Evolutionary conservation across 2,888 invertebrate species (phyloP).

Genomic region (Schrankia costaestrigalis): DNA sequence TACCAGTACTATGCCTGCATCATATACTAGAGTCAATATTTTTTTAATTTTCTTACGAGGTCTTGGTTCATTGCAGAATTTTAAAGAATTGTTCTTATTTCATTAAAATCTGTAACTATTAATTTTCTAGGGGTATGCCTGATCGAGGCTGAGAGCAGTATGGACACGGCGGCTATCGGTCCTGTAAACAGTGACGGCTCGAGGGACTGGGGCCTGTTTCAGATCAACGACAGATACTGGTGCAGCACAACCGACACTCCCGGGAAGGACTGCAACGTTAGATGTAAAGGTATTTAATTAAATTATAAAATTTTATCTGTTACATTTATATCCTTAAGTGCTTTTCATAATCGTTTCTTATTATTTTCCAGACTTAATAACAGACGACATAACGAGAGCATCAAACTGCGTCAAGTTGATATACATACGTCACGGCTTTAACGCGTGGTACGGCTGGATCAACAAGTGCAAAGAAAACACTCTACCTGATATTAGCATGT

Average conservation of each 20-base stretch:
- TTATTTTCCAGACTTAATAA: neutral
- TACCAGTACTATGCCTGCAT: too few species aligned
- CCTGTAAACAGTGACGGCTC: slow-evolving; percentile 70
- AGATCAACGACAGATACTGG: slow-evolving; percentile 71
- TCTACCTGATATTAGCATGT: neutral
- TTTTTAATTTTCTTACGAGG: too few species aligned
- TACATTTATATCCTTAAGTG: too few species aligned
- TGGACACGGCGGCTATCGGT: slow-evolving; percentile 63
- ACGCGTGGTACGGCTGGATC: neutral
- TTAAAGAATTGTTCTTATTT: too few species aligned
- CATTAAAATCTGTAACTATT: too few species aligned
- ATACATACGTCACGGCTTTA: neutral
- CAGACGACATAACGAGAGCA: neutral
- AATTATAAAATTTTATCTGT: too few species aligned
- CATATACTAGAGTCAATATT: neutral
- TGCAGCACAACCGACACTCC: slow-evolving; percentile 47
- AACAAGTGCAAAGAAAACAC: neutral
- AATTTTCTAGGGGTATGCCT: slow-evolving; percentile 78
- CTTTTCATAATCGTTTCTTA: neutral
- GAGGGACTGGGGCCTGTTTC: slow-evolving; percentile 74
- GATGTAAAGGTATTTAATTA: too few species aligned
- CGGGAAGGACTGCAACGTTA: slow-evolving; percentile 59
- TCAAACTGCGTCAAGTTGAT: neutral
- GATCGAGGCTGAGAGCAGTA: slow-evolving; percentile 70
- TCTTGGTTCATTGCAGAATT: too few species aligned